Percentiles rank a stretch among this genome's conserved stretches.
phyloP scores from a whole-genome alignment of 2,888 invertebrate genomes.

The Epistrophella euchroma region DNA sequence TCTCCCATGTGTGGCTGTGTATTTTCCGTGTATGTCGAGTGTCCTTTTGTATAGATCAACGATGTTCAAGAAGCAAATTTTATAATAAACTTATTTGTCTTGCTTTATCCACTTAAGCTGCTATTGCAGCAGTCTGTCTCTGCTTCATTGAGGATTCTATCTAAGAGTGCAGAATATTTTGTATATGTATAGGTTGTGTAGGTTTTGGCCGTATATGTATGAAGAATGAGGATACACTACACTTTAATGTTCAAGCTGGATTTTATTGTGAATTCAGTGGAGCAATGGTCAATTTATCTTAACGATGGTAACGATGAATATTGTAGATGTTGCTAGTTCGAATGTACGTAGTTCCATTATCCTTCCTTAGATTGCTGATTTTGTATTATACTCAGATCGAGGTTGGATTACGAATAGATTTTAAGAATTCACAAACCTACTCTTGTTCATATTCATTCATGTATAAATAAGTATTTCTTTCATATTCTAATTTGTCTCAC shows the following conservation, averaged over 20 bases:
- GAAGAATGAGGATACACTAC: slow-evolving; percentile 11
- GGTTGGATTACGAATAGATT: slow-evolving; percentile 24
- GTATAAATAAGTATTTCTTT: slow-evolving; percentile 35
- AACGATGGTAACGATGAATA: slow-evolving; percentile 67
- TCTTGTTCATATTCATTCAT: slow-evolving; percentile 38
- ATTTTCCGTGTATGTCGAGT: slow-evolving; percentile 1
- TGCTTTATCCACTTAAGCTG: slow-evolving; percentile 71
- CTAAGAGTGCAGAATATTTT: slow-evolving; percentile 31
- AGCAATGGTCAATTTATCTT: slow-evolving; percentile 63
- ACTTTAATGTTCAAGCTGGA: slow-evolving; percentile 19
- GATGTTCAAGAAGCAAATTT: slow-evolving; percentile 50
- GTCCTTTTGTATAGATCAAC: slow-evolving; percentile 40
- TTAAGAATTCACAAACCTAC: neutral
- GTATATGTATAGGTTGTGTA: slow-evolving; percentile 1
- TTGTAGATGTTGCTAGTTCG: slow-evolving; percentile 28
- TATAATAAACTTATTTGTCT: slow-evolving; percentile 75
- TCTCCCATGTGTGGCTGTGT: slow-evolving; percentile 7
- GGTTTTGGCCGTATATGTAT: neutral
- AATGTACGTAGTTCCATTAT: slow-evolving; percentile 1
- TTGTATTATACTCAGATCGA: slow-evolving; percentile 36
- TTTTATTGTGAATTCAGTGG: slow-evolving; percentile 48
- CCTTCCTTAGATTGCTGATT: slow-evolving; percentile 36
- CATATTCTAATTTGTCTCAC: neutral
- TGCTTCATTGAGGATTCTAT: slow-evolving; percentile 43
- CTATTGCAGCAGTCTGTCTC: slow-evolving; percentile 50